Evolutionary conservation across 2,888 invertebrate species (phyloP).

Genomic region (Microplitis manilae): DNA sequence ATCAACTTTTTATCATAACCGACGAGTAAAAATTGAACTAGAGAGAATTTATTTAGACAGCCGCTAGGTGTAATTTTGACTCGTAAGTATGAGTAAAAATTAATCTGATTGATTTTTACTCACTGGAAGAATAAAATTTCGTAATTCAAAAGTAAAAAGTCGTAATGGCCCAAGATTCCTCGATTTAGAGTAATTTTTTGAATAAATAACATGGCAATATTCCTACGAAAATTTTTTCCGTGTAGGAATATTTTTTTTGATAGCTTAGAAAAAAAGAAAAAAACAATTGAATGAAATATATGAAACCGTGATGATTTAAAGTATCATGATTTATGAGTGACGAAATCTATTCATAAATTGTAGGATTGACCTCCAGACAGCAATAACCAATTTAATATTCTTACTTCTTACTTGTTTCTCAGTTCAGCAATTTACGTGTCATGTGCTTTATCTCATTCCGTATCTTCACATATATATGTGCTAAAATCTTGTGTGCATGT

Average conservation of each 20-base stretch:
- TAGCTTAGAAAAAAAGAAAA: neutral
- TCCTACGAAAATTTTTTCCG: too few species aligned
- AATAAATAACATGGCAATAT: too few species aligned
- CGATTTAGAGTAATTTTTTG: too few species aligned
- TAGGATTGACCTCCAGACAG: neutral
- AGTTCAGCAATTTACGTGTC: neutral
- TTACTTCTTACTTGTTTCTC: neutral
- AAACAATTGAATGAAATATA: neutral
- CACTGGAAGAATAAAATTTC: too few species aligned
- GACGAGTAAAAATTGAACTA: too few species aligned
- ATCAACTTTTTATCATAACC: too few species aligned
- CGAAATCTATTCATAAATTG: neutral
- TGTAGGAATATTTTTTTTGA: neutral
- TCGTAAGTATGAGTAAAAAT: too few species aligned
- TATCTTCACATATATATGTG: neutral
- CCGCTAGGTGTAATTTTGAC: too few species aligned
- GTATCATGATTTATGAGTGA: neutral
- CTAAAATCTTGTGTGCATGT: neutral
- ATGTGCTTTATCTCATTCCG: neutral
- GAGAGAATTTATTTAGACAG: too few species aligned
- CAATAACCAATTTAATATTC: slow-evolving; percentile 1
- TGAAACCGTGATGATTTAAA: neutral
- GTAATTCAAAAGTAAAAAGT: too few species aligned
- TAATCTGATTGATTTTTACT: too few species aligned
- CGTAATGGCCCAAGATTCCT: too few species aligned